phyloP scores from a whole-genome alignment of 2,113 vertebrate species.

The Pitta sordida region DNA sequence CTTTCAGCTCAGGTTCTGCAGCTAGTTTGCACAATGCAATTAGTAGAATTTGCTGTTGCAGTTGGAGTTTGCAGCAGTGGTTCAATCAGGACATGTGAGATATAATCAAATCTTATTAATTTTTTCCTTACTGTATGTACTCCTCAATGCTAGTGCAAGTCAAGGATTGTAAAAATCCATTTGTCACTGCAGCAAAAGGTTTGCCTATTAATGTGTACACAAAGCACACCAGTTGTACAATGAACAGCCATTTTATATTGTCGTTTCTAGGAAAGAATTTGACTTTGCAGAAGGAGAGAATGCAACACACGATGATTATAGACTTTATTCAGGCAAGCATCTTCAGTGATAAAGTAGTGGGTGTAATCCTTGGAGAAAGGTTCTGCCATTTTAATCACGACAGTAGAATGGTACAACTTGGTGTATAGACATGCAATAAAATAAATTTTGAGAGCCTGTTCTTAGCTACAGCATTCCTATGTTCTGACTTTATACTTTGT shows the following conservation, averaged over 20 bases:
- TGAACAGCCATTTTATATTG: background rate
- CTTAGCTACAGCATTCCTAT: background rate
- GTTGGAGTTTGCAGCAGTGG: background rate
- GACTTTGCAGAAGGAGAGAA: background rate
- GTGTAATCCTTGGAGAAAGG: background rate
- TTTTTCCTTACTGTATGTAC: background rate
- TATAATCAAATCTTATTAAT: background rate
- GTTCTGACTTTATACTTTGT: background rate
- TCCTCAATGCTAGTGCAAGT: background rate
- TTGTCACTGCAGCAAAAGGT: background rate
- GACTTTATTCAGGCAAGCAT: background rate
- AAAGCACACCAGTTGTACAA: background rate
- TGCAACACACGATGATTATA: accelerated
- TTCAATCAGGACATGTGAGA: background rate
- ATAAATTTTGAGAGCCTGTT: background rate
- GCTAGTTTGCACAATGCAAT: background rate
- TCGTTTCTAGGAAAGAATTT: background rate
- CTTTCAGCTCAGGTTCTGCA: background rate
- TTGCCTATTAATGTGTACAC: background rate
- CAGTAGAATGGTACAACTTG: background rate
- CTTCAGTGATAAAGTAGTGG: background rate
- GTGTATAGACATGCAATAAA: background rate
- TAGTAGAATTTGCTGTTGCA: slow-evolving; percentile 30
- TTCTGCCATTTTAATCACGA: slow-evolving; percentile 8
- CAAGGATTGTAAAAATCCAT: background rate